Conservation (phyloP, 2,113 vertebrate species). For the Pterocles orientalis region DNA sequence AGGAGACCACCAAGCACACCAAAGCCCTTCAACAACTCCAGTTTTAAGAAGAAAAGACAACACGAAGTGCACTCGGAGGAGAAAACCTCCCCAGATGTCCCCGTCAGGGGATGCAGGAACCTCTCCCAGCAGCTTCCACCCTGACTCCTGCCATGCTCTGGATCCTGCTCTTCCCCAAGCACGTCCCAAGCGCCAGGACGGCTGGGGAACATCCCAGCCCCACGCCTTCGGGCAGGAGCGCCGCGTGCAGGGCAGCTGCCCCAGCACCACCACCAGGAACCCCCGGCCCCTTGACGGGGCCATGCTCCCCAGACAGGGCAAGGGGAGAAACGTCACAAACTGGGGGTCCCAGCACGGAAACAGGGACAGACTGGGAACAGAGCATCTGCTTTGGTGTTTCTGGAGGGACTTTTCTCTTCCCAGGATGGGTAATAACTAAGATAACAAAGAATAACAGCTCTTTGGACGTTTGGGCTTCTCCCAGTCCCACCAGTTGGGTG, state of each 20-base stretch:
- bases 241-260: not conserved
- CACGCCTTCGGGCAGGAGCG: not conserved
- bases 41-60: not conserved
- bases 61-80: not conserved
- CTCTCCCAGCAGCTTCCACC: not conserved
- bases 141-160: not conserved
- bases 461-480: not conserved
- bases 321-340: rapidly evolving
- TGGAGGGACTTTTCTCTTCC: not conserved
- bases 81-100: not conserved
- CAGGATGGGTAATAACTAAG: not conserved
- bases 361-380: not conserved
- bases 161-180: not conserved
- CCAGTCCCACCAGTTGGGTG: not conserved
- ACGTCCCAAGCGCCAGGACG: not conserved
- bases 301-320: not conserved
- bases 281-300: not conserved
- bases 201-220: not conserved
- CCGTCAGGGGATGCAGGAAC: not conserved
- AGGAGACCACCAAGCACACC: not conserved
- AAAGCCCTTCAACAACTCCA: not conserved
- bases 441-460: not conserved
- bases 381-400: not conserved
- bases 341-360: not conserved
- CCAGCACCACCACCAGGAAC: rapidly evolving